These are phyloP conservation scores for Eremobia ochroleuca DNA, from an alignment of 2,888 invertebrate species.

Conservation along the genomic window DNA sequence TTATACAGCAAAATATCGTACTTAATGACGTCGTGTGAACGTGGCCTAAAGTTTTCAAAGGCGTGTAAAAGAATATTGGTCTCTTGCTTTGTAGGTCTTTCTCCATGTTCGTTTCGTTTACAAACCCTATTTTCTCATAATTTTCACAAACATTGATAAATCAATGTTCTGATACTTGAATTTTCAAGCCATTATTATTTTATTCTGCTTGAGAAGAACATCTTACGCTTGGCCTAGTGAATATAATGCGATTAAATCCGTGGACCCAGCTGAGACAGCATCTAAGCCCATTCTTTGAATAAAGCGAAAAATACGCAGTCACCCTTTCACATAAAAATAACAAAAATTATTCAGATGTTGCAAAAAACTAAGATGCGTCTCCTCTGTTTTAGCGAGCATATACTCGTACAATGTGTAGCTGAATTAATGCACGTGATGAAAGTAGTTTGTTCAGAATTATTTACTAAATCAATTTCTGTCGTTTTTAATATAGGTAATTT, in stretches of 20 bases:
- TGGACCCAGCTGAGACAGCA: constrained; percentile 17
- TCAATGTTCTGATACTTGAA: neutral
- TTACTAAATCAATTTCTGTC: too few relatives aligned
- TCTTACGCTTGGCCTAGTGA: constrained; percentile 22
- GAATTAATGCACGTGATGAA: too few relatives aligned
- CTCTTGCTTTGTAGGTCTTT: neutral
- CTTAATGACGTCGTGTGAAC: too few relatives aligned
- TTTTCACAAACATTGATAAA: neutral
- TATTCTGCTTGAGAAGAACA: constrained; percentile 21
- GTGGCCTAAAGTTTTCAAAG: neutral
- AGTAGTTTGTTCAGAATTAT: too few relatives aligned
- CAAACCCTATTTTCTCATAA: neutral
- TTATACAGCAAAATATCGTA: too few relatives aligned
- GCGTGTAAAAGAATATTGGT: neutral
- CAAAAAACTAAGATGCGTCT: neutral
- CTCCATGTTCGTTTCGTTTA: neutral
- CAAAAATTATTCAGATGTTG: too few relatives aligned
- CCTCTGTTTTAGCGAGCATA: too few relatives aligned
- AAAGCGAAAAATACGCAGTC: constrained; percentile 6
- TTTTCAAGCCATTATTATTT: constrained; percentile 16
- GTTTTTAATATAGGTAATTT: neutral
- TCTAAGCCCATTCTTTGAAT: neutral
- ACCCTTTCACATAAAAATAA: neutral
- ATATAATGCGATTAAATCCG: constrained; percentile 33
- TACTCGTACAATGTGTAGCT: too few relatives aligned